phyloP scores from a whole-genome alignment of 2,888 invertebrate species.

The Lamellibrachia satsuma region DNA sequence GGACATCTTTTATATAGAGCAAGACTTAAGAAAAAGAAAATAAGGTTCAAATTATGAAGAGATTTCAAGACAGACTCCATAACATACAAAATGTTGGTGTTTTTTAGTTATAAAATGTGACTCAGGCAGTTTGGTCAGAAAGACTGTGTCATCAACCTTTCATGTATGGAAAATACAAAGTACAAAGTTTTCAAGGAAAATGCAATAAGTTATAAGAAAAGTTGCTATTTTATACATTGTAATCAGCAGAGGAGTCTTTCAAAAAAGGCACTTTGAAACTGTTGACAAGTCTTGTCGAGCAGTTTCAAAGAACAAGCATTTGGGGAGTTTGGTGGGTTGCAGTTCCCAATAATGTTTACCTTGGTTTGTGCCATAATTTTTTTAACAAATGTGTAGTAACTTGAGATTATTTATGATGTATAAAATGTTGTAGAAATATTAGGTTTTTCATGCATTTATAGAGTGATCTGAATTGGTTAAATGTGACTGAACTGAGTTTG shows the following conservation, averaged over 20 bases:
- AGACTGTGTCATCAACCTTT: no score
- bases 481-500: background rate
- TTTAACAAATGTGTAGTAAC: background rate
- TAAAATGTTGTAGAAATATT: background rate
- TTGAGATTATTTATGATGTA: conserved; percentile 1
- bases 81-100: no score
- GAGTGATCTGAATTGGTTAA: background rate
- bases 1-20: no score
- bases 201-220: background rate
- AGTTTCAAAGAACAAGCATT: background rate
- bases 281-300: background rate
- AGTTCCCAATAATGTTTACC: background rate
- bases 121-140: no score
- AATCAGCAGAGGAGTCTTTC: background rate
- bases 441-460: background rate
- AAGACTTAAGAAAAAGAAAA: no score
- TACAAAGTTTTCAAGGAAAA: no score
- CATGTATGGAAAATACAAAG: no score
- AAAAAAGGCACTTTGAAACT: background rate
- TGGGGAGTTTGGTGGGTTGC: background rate
- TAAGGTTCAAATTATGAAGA: no score
- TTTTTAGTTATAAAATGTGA: no score
- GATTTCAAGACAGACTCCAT: no score
- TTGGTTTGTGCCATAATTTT: background rate
- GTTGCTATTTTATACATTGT: background rate